Base-by-base conservation (phyloP, 2,113 vertebrate species). In the Plecotus auritus region DNA sequence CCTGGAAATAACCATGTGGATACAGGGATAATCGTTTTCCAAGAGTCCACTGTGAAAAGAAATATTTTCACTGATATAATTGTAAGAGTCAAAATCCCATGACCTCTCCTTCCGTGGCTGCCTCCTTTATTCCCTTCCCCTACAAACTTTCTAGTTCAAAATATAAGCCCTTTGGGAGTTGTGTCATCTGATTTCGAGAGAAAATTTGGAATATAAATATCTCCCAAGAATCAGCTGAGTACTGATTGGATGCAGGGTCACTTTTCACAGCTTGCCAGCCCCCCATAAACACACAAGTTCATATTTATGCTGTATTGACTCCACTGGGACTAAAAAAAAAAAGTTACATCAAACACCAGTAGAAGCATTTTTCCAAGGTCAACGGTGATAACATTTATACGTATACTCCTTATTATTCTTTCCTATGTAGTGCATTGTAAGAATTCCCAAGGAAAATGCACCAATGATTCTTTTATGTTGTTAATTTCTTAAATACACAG, bases 31-130 rank as follows among this genome's bases (percentile, higher is more conserved):
- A 88, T 91, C 42, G 77, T 93, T 90, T 97, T 92, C 92, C 64
- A 77, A 90, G 70, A 95, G 81, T 92, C 49, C 49, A 78, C 45
- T 85, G 30, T 94, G 76, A 84, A 90, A 70, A 96, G 83, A 96
- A 96, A 92, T 96, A 90, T 95, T 97, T 94, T 95, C 82, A 94
- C 81, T 90, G 90, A 92, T 80, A 69, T 69, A 92, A 93, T 90
- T 90, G 5, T 91, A 88, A 90, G 88, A 97, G 96, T 97, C 97
- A 97, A 83, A 97, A 96, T 97, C 97, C 95, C 97, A 97, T 96
- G 97, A 97, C 97, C 97, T 97, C 87, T 97, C 51, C 88, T 96
- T 97, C 95, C 12, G 7, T 85, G 73, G 56, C 66, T 0, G 7
- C 93, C 95, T 84, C 81, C 81, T 97, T 92, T 96, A 94, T 96